Percentiles rank a stretch among this genome's conserved stretches.
Evolutionary conservation across 1,140 invertebrate species (phyloP).

Genomic region (Vollenhovia emeryi): DNA sequence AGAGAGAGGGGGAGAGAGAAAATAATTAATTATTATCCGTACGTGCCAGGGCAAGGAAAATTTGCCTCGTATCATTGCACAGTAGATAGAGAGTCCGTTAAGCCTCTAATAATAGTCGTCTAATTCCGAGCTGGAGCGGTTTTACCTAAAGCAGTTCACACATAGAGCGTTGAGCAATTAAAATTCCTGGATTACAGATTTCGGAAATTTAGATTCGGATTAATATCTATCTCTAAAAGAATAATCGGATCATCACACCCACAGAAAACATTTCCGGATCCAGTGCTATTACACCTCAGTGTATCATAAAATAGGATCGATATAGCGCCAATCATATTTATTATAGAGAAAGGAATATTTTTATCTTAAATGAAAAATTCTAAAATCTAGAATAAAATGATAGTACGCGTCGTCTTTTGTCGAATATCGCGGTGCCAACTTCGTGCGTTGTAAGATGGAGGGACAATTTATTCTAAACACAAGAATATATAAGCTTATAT

Average conservation of each 20-base stretch:
- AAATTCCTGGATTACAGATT: slow-evolving; percentile 24
- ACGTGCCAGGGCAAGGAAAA: slow-evolving; percentile 31
- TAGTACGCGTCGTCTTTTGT: no score
- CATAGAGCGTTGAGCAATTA: neutral
- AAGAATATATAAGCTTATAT: no score
- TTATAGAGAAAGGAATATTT: no score
- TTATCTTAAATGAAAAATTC: no score
- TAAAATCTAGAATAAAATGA: no score
- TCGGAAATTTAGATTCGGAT: slow-evolving; percentile 14
- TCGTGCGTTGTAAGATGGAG: no score
- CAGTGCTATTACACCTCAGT: no score
- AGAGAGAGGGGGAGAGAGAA: neutral
- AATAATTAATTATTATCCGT: slow-evolving; percentile 54
- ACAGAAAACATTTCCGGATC: no score
- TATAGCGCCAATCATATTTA: no score
- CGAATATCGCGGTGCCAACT: no score
- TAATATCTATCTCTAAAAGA: neutral
- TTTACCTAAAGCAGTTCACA: neutral
- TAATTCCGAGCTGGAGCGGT: slow-evolving; percentile 22
- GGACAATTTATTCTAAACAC: no score
- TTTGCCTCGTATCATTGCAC: neutral
- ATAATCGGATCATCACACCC: neutral
- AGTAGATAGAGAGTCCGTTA: neutral
- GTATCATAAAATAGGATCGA: no score
- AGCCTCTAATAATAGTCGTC: slow-evolving; percentile 36